Conservation (phyloP, 2,113 vertebrate species). For the Pampusana beccarii region DNA sequence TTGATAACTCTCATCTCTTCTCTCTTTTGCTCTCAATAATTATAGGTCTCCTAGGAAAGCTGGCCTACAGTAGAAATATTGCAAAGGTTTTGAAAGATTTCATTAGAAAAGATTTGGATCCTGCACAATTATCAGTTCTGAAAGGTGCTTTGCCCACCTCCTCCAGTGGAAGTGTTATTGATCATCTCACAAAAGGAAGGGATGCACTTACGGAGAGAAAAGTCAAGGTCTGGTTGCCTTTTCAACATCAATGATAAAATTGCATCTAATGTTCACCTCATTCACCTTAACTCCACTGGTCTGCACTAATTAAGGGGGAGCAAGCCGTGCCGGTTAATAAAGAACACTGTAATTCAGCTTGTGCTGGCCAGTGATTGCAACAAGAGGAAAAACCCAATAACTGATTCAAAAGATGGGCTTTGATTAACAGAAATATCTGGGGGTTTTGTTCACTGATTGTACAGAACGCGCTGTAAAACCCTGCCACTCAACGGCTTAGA, state of each 20-base stretch:
- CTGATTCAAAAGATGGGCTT: slow-evolving; percentile 42
- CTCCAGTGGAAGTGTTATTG: slow-evolving; percentile 67
- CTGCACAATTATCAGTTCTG: slow-evolving; percentile 71
- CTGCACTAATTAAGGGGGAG: slow-evolving; percentile 58
- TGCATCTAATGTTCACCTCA: slow-evolving; percentile 63
- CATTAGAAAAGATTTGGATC: slow-evolving; percentile 66
- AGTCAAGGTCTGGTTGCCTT: slow-evolving; percentile 35
- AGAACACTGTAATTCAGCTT: slow-evolving; percentile 33
- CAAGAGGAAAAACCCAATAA: slow-evolving; percentile 42
- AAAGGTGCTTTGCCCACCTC: slow-evolving; percentile 67
- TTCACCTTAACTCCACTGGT: slow-evolving; percentile 54
- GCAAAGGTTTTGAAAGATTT: slow-evolving; percentile 72
- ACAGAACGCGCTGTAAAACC: not conserved
- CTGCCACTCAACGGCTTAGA: not conserved
- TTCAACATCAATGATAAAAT: slow-evolving; percentile 56
- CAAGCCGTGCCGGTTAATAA: slow-evolving; percentile 28
- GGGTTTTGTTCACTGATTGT: slow-evolving; percentile 38
- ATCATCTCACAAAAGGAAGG: slow-evolving; percentile 65
- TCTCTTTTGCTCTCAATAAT: slow-evolving; percentile 66
- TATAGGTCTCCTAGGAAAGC: slow-evolving; percentile 70
- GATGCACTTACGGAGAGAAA: not conserved
- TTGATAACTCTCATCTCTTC: slow-evolving; percentile 10
- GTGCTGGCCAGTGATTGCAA: slow-evolving; percentile 27
- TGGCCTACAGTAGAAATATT: slow-evolving; percentile 57
- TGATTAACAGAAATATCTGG: slow-evolving; percentile 54